Conservation (phyloP, 2,797 vertebrate species). For the Rachycentron canadum region DNA sequence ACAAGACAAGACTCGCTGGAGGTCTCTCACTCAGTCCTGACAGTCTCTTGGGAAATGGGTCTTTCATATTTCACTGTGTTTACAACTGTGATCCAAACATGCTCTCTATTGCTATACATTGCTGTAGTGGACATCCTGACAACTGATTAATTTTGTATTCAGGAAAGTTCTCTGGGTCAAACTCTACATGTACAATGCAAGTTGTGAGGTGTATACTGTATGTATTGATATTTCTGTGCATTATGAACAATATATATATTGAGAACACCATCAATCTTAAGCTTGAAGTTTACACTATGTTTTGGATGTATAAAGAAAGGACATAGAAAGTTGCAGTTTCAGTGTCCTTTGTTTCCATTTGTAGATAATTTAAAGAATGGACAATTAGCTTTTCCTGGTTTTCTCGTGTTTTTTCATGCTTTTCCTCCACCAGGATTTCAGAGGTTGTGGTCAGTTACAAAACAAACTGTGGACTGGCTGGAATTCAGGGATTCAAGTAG, state of each 20-base stretch:
- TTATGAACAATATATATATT: background rate
- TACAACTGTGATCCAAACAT: background rate
- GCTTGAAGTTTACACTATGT: background rate
- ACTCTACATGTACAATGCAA: background rate
- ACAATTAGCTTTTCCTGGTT: background rate
- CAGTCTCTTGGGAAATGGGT: slow-evolving; percentile 41
- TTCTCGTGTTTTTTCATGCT: background rate
- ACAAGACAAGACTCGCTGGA: slow-evolving; percentile 36
- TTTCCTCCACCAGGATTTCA: background rate
- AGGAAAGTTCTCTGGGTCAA: background rate
- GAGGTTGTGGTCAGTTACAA: background rate
- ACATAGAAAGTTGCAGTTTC: background rate
- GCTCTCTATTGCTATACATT: background rate
- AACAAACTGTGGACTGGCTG: background rate
- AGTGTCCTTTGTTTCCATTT: too few species aligned
- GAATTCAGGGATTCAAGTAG: background rate
- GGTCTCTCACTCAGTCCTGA: slow-evolving; percentile 11
- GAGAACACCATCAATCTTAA: too few species aligned
- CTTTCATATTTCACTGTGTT: slow-evolving; percentile 23
- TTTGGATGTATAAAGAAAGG: background rate
- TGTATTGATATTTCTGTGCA: background rate
- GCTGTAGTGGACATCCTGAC: background rate
- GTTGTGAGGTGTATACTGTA: background rate
- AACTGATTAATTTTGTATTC: background rate
- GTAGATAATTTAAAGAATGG: background rate